phyloP scores from a whole-genome alignment of 1,140 invertebrate genomes.

The Drosophila paulistorum region DNA sequence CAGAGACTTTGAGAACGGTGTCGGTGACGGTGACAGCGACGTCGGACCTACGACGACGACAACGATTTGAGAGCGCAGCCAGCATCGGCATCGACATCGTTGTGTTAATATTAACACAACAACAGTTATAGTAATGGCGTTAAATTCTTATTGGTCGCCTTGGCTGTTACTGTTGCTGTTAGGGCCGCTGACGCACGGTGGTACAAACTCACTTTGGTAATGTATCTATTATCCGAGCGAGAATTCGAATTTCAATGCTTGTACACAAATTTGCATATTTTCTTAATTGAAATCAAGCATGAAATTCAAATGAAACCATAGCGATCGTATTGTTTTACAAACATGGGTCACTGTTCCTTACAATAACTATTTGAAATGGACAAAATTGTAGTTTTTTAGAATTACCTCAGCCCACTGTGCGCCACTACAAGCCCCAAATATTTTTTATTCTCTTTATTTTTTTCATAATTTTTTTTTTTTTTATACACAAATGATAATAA shows the following conservation, averaged over 20 bases:
- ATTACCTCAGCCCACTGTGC: constrained; percentile 27
- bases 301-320: not conserved
- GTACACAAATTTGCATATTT: not conserved
- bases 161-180: constrained; percentile 18
- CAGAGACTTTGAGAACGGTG: constrained; percentile 28
- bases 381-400: too few relatives aligned
- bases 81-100: constrained; percentile 6
- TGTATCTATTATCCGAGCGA: not conserved
- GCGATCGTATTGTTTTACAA: too few relatives aligned
- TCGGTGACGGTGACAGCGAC: not conserved
- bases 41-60: not conserved
- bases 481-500: constrained; percentile 44
- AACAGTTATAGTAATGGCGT: constrained; percentile 56
- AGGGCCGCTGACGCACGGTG: constrained; percentile 32
- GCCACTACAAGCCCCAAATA: constrained; percentile 7
- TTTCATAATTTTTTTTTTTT: constrained; percentile 2
- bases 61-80: constrained; percentile 4
- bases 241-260: not conserved
- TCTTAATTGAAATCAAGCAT: not conserved
- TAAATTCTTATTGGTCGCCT: constrained; percentile 57
- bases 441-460: not conserved
- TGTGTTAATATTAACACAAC: constrained; percentile 40
- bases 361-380: not conserved
- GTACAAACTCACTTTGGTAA: not conserved
- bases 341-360: too few relatives aligned